Evolutionary conservation across 2,113 vertebrate species (phyloP).

Genomic region (Cacatua alba): DNA sequence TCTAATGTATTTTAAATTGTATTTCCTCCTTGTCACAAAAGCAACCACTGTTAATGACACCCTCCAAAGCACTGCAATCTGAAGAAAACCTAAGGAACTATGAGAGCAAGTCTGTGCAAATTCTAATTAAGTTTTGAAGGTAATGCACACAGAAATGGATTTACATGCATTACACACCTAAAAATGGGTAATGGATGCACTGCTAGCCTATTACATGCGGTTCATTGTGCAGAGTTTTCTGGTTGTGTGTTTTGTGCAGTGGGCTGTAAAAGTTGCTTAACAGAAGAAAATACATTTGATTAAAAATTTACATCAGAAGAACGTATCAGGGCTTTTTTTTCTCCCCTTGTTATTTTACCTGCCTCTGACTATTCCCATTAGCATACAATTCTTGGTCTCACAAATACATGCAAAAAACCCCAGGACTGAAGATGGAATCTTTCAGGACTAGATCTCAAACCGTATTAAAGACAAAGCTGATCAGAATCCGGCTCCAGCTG

Average conservation of each 20-base stretch:
- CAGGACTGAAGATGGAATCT: not conserved
- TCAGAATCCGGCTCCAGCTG: not conserved
- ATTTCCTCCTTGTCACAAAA: not conserved
- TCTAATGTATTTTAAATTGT: not conserved
- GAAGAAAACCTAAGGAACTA: not conserved
- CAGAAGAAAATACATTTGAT: constrained; percentile 51
- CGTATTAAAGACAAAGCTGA: not conserved
- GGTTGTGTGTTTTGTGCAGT: constrained; percentile 6
- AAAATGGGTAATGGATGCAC: not conserved
- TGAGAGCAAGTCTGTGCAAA: not conserved
- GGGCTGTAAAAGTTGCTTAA: constrained; percentile 46
- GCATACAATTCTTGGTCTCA: not conserved
- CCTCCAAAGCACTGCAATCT: not conserved
- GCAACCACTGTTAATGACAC: not conserved
- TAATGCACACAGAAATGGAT: not conserved
- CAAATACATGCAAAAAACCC: not conserved
- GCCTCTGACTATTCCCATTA: not conserved
- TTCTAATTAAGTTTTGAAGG: constrained; percentile 19
- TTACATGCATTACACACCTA: not conserved
- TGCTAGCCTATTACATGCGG: not conserved
- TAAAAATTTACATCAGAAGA: constrained; percentile 67
- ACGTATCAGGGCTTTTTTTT: not conserved
- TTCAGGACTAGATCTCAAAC: not conserved
- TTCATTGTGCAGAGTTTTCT: not conserved
- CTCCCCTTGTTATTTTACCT: constrained; percentile 8